phyloP scores from a whole-genome alignment of 2,888 invertebrate genomes.

The Selenia dentaria region DNA sequence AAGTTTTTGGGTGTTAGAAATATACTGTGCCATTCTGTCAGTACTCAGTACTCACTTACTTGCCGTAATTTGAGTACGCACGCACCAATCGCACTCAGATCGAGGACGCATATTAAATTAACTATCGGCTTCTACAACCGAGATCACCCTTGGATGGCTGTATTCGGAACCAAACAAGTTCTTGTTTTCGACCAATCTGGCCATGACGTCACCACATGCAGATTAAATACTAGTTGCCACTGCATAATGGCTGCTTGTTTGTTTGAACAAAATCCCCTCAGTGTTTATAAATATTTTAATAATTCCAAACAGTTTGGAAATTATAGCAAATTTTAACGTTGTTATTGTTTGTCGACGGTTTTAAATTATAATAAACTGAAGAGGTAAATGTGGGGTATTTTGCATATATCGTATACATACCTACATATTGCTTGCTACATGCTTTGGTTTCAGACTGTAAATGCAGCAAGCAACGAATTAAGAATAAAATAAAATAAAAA shows the following conservation, averaged over 20 bases:
- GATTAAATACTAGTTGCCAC: background rate
- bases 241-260: background rate
- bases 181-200: constrained; percentile 16
- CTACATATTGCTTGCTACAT: too few species aligned
- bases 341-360: background rate
- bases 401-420: too few species aligned
- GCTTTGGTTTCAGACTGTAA: too few species aligned
- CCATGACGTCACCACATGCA: constrained; percentile 13
- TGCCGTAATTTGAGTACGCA: constrained; percentile 4
- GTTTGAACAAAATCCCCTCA: constrained; percentile 1
- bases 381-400: too few species aligned
- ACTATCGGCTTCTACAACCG: constrained; percentile 3
- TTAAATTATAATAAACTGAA: background rate
- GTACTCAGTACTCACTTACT: too few species aligned
- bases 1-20: too few species aligned
- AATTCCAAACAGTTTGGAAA: constrained; percentile 1
- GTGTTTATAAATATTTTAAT: constrained; percentile 7
- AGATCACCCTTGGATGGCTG: constrained; percentile 22
- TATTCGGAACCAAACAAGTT: constrained; percentile 23
- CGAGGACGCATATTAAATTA: constrained; percentile 20
- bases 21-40: too few species aligned
- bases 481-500: too few species aligned
- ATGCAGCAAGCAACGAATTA: too few species aligned
- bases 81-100: constrained; percentile 6
- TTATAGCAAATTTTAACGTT: background rate